These are phyloP conservation scores for Taeniopygia guttata DNA, from an alignment of 2,797 vertebrate genomes.

Conservation along the genomic window DNA sequence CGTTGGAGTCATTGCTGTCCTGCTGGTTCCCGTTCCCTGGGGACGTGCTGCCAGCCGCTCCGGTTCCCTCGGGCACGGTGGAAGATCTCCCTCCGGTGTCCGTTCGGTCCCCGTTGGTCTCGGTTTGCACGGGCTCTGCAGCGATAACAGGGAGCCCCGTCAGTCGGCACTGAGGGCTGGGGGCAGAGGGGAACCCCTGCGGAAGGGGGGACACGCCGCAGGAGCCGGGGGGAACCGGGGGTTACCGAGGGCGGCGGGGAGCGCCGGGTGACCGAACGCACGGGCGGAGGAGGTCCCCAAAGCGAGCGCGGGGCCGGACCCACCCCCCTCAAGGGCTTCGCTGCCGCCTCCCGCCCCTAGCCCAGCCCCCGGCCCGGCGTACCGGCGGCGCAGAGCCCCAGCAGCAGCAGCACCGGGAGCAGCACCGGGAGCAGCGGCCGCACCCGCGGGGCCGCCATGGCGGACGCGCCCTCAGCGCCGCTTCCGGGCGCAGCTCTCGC, in stretches of 20 bases:
- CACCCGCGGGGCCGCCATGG: not conserved
- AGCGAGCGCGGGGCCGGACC: not conserved
- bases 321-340: not conserved
- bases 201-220: not conserved
- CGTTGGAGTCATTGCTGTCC: accelerated
- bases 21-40: accelerated
- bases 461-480: not conserved
- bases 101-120: accelerated
- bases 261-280: not conserved
- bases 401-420: not conserved
- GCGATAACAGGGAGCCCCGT: not conserved
- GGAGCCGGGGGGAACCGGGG: no score
- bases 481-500: not conserved
- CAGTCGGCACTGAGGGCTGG: not conserved
- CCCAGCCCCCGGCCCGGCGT: accelerated
- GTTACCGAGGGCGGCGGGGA: no score
- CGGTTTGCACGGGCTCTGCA: accelerated
- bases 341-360: not conserved
- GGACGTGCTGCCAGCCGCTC: accelerated
- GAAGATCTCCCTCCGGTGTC: not conserved
- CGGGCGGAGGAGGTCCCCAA: not conserved
- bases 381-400: not conserved
- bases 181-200: no score
- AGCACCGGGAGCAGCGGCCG: not conserved
- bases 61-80: accelerated